phyloP scores from a whole-genome alignment of 2,113 vertebrate species.

The Ciconia maguari region DNA sequence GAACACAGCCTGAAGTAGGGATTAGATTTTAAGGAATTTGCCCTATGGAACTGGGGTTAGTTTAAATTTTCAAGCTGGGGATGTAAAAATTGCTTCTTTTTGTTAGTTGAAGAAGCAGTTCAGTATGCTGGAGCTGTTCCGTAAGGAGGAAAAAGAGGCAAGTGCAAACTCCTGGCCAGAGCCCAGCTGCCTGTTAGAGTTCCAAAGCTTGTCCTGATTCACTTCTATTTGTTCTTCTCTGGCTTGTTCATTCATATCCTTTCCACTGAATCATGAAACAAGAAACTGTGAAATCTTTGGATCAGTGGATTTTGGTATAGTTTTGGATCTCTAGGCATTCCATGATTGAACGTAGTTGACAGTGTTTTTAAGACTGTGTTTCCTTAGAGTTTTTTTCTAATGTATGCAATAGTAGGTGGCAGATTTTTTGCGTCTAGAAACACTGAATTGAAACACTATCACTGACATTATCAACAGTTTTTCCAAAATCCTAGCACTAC shows the following conservation, averaged over 20 bases:
- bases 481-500: not conserved
- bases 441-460: not conserved
- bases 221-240: slow-evolving; percentile 53
- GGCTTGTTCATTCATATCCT: slow-evolving; percentile 49
- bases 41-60: slow-evolving; percentile 1
- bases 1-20: not conserved
- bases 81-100: slow-evolving; percentile 63
- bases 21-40: slow-evolving; percentile 53
- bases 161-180: slow-evolving; percentile 46
- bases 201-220: slow-evolving; percentile 58
- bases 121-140: slow-evolving; percentile 58
- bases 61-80: slow-evolving; percentile 56
- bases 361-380: not conserved
- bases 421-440: not conserved
- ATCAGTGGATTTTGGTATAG: not conserved
- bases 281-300: slow-evolving; percentile 49
- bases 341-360: not conserved
- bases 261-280: slow-evolving; percentile 54
- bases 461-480: not conserved
- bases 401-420: not conserved
- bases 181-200: slow-evolving; percentile 51
- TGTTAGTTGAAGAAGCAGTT: slow-evolving; percentile 67
- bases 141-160: slow-evolving; percentile 41
- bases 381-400: not conserved
- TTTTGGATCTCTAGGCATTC: not conserved